Evolutionary conservation across 1,140 invertebrate genomes (phyloP), one percentile per base, ranked within the genome.

Genomic region (Drosophila subobscura): DNA sequence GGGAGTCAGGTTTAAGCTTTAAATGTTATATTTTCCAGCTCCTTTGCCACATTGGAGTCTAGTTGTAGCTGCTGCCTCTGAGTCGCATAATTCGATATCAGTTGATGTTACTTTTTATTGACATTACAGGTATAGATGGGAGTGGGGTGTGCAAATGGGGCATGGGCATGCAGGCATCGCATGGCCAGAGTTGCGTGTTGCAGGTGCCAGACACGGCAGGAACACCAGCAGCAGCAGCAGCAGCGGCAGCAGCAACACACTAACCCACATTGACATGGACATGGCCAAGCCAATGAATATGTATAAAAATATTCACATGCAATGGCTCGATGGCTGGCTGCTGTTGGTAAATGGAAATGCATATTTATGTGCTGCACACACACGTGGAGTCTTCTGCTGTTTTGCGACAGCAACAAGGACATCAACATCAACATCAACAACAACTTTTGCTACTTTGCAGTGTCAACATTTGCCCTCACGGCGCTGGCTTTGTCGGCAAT

Each of bases 391-490:
- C 45, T 40, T 42, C 29, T 16, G 8, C 23, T 52, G n/a, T 50
- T 33, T 29, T 46, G 40, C 4, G 29, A 5, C n/a, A 40, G 25
- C 37, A 40, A 52, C 45, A 70, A 22, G 47, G 4, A 23, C 52
- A 63, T 25, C 14, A 16, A 47, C 51, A 50, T 25, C 67, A 12
- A 51, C 72, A 37, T 70, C 79, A 54, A 74, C 74, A 71, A 37
- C 66, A 68, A 45, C 63, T 58, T 58, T 59, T 68, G 72, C 81
- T 77, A 77, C 81, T 85, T 77, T 86, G 60, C 71, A 67, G 77
- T 86, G 81, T 85, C 81, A 85, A 85, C 80, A 86, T 77, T 86
- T 74, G 77, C 77, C 77, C 63, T 58, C 61, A 75, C 59, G 14
- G 57, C 23, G 8, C 51, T 16, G 51, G 49, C 16, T 12, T 54